Percentiles rank a stretch among this genome's conserved stretches.
Conservation (phyloP, 2,888 invertebrate genomes). For the Limnephilus auricula region DNA sequence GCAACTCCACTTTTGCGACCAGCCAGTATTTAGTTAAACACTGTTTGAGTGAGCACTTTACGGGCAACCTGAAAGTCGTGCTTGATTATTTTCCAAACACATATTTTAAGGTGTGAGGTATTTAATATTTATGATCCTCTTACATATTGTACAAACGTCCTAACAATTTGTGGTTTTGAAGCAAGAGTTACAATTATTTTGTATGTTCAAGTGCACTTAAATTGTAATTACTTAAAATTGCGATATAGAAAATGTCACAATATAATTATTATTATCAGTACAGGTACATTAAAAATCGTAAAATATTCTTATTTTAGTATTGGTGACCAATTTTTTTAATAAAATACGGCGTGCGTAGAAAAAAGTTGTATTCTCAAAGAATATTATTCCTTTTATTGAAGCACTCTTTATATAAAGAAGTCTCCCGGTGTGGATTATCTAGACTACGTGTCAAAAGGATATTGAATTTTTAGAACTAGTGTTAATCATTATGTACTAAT, state of each 20-base stretch:
- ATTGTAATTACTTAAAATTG: too few relatives aligned
- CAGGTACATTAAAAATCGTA: too few relatives aligned
- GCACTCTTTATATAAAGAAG: too few relatives aligned
- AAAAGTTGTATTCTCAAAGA: too few relatives aligned
- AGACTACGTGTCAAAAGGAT: background rate
- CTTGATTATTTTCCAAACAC: background rate
- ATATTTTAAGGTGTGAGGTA: background rate
- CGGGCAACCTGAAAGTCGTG: background rate
- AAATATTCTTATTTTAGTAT: too few relatives aligned
- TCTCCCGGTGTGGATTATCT: too few relatives aligned
- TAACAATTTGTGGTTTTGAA: background rate
- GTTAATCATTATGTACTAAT: background rate
- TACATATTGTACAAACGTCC: background rate
- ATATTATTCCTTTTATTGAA: too few relatives aligned
- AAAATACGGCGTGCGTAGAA: too few relatives aligned
- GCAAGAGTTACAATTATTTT: background rate
- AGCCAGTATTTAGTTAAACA: constrained; percentile 16
- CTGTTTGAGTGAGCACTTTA: background rate
- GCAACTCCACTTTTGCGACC: constrained; percentile 13
- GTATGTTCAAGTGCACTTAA: too few relatives aligned
- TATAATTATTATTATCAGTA: too few relatives aligned
- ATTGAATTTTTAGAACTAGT: background rate
- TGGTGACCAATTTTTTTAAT: too few relatives aligned
- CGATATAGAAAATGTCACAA: too few relatives aligned
- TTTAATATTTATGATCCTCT: background rate